phyloP scores from a whole-genome alignment of 2,888 invertebrate genomes.

The Hypomecis atomaria region DNA sequence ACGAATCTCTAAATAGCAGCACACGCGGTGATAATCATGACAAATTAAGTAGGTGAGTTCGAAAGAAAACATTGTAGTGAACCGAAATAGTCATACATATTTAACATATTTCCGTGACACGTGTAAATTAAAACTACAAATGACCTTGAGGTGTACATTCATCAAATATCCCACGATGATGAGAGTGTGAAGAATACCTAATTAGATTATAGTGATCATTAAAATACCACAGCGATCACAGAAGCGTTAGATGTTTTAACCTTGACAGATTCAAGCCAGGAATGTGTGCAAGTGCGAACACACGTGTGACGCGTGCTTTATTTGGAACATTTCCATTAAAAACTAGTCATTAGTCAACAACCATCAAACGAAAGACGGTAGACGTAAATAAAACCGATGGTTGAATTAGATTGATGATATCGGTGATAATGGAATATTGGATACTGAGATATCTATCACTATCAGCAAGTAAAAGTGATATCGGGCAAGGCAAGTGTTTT shows the following conservation, averaged over 20 bases:
- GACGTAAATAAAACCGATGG: no score
- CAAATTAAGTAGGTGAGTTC: no score
- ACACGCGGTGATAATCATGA: no score
- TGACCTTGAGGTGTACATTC: slow-evolving; percentile 19
- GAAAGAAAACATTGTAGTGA: no score
- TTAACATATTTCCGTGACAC: no score
- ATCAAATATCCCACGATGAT: slow-evolving; percentile 15
- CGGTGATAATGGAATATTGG: no score
- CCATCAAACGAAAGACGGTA: background rate
- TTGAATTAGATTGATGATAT: no score
- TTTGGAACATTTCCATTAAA: slow-evolving; percentile 25
- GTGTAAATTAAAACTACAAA: background rate
- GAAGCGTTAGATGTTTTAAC: slow-evolving; percentile 8
- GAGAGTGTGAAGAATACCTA: slow-evolving; percentile 14
- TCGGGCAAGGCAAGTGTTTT: no score
- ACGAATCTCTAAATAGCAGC: no score
- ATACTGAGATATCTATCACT: no score
- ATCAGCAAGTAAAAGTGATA: no score
- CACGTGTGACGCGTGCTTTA: slow-evolving; percentile 14
- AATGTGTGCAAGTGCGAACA: slow-evolving; percentile 10
- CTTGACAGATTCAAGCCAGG: slow-evolving; percentile 12
- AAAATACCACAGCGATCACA: slow-evolving; percentile 10
- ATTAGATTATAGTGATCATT: slow-evolving; percentile 9
- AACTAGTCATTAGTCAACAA: background rate
- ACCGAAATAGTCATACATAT: no score